Base-by-base conservation (phyloP, 2,888 invertebrate genomes). In the Trissolcus japonicus region DNA sequence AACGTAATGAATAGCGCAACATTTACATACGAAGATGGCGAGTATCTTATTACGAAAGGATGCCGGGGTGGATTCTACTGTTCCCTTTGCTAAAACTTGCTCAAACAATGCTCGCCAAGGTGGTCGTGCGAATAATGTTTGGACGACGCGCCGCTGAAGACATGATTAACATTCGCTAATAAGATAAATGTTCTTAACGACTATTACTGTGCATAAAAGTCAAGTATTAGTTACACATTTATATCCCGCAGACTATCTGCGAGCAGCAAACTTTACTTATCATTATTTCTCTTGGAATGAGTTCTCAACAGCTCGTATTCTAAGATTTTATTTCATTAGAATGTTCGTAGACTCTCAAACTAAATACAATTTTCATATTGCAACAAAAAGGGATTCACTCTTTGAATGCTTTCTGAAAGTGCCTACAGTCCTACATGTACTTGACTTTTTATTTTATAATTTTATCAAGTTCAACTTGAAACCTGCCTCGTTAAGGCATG, bases 111-210 rank as follows among this genome's bases (percentile, higher is more conserved):
- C 85, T 80, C 83, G 78, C 84, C 85, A 82, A 83, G 89, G 89
- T 89, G 88, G 89, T 89, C 89, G 87, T 82, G 78, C 55, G 81
- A 84, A 84, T 86, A 86, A 88, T 86, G 84, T 85, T 80, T 78
- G 82, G 81, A 85, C 85, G 85, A 86, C 87, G 87, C 86, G 88
- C 85, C 85, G 87, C 84, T 87, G 88, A 88, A 88, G 89, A 88
- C 89, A 86, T 85, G 88, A 88, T 89, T 88, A 88, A 89, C 88
- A 89, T 89, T 88, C 87, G 87, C 87, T 89, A 88, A 88, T 88
- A 89, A 89, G 88, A 88, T 87, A 86, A 86, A 88, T 87, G 86
- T 83, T 81, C 83, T 81, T 86, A 87, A 87, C 85, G 84, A 82
- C 83, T 85, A 88, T 88, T 89, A 87, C 87, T 71, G 50, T 66